A percentile compares a stretch with the other conserved stretches of the same genome.
These are phyloP conservation scores for Lacanobia oleracea DNA, from an alignment of 2,888 invertebrate species.

Conservation along the genomic window DNA sequence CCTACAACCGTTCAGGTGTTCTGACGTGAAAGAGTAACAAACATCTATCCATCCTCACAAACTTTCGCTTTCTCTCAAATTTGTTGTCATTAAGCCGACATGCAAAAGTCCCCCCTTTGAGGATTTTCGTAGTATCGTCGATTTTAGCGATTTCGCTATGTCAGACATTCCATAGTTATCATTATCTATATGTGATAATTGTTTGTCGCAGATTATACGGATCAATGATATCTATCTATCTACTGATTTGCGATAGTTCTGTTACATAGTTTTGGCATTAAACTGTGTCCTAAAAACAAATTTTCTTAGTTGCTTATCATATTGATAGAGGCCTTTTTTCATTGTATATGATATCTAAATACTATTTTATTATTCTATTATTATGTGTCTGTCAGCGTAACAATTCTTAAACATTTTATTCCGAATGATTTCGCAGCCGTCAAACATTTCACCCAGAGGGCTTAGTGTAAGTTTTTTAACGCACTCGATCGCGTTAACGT, in stretches of 20 bases:
- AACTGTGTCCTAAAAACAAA: background rate
- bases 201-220: constrained; percentile 9
- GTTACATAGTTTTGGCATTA: constrained; percentile 28
- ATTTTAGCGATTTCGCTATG: background rate
- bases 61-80: no score
- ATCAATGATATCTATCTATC: constrained; percentile 32
- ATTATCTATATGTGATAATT: constrained; percentile 26
- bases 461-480: no score
- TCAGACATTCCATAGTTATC: constrained; percentile 33
- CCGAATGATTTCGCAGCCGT: no score
- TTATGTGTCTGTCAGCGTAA: no score
- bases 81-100: background rate
- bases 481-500: no score
- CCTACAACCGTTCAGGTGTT: no score
- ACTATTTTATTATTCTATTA: no score
- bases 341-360: background rate
- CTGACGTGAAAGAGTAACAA: no score
- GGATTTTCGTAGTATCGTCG: background rate
- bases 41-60: no score
- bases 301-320: background rate
- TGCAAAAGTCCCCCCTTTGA: background rate
- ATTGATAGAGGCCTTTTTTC: background rate
- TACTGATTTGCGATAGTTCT: constrained; percentile 8
- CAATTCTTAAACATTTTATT: no score
- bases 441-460: no score